These are phyloP conservation scores for Nycteola revayana DNA, from an alignment of 2,888 invertebrate genomes.

Conservation along the genomic window DNA sequence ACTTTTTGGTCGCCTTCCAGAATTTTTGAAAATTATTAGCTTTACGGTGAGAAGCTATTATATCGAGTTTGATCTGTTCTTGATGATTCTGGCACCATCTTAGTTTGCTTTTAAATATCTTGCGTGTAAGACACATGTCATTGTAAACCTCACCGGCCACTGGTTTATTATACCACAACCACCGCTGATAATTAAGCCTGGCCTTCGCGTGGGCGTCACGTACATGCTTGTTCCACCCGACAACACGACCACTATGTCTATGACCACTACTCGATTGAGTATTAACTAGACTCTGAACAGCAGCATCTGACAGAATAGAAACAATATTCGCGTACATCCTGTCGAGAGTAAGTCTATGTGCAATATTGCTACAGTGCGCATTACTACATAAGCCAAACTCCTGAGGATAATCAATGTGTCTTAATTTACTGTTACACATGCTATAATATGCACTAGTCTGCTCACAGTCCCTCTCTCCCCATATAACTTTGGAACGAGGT, in stretches of 20 bases:
- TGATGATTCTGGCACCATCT: slow-evolving; percentile 4
- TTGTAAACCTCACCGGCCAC: not conserved
- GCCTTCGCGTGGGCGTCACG: not conserved
- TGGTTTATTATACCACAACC: not conserved
- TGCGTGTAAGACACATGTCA: slow-evolving; percentile 1
- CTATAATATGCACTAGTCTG: slow-evolving; percentile 1
- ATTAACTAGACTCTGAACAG: too few relatives aligned
- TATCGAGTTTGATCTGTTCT: slow-evolving; percentile 2
- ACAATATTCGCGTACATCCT: slow-evolving; percentile 17
- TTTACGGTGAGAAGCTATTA: not conserved
- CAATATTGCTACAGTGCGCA: slow-evolving; percentile 5
- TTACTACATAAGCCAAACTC: slow-evolving; percentile 2
- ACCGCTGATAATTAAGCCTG: not conserved
- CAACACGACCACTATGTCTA: not conserved
- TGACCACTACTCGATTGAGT: too few relatives aligned
- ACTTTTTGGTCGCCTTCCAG: slow-evolving; percentile 3
- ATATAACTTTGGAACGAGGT: not conserved
- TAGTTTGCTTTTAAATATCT: slow-evolving; percentile 1
- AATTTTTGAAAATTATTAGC: not conserved
- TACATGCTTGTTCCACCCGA: slow-evolving; percentile 3
- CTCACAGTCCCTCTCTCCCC: slow-evolving; percentile 1
- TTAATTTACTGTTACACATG: slow-evolving; percentile 1
- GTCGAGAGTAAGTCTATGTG: slow-evolving; percentile 12
- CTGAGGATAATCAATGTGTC: slow-evolving; percentile 1
- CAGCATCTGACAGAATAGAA: slow-evolving; percentile 6